These are phyloP conservation scores for Eudasyphora cyanicolor DNA, from an alignment of 2,888 invertebrate genomes.

Conservation along the genomic window DNA sequence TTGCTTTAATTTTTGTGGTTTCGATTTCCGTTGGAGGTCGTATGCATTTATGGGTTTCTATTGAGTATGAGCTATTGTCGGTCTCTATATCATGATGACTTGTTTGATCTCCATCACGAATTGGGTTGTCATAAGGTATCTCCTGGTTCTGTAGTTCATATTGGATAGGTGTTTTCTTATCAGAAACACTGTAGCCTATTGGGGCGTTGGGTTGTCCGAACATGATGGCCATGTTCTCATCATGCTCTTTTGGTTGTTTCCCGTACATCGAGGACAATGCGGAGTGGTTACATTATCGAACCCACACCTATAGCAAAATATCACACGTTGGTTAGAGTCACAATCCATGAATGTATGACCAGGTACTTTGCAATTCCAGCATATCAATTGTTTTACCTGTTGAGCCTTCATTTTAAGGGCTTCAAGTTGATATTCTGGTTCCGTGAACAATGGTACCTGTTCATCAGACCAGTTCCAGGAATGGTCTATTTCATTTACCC, in stretches of 20 bases:
- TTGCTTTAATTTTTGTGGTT: neutral
- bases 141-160: neutral
- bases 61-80: neutral
- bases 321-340: neutral
- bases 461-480: too few species aligned
- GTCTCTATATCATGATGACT: neutral
- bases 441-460: neutral
- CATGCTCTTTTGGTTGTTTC: constrained; percentile 26
- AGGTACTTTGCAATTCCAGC: constrained; percentile 19
- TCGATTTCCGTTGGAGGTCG: neutral
- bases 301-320: too few species aligned
- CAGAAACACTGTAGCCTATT: neutral
- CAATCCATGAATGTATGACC: constrained; percentile 35
- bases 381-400: neutral
- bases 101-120: neutral
- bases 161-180: neutral
- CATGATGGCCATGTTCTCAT: constrained; percentile 36
- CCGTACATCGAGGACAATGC: constrained; percentile 8
- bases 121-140: neutral
- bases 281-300: constrained; percentile 24
- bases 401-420: neutral
- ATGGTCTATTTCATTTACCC: neutral
- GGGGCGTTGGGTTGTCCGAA: neutral
- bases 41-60: neutral
- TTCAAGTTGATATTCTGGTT: neutral